phyloP scores from a whole-genome alignment of 1,140 invertebrate genomes.

The Magallana angulata region DNA sequence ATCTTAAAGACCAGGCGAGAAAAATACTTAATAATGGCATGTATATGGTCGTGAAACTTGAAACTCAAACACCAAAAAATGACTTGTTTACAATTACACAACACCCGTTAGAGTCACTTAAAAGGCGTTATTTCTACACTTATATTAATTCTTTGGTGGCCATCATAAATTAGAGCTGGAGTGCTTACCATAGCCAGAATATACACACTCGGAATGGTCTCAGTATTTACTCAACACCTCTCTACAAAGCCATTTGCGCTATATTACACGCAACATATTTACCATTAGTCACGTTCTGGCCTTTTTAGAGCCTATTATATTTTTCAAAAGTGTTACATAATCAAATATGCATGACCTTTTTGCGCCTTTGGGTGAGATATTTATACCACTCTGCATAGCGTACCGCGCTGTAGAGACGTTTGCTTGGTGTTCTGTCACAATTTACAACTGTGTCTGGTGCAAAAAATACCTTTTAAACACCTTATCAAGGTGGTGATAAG shows the following conservation, averaged over 20 bases:
- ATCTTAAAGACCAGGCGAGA: slow-evolving; percentile 22
- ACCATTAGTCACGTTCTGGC: slow-evolving; percentile 31
- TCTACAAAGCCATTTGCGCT: slow-evolving; percentile 40
- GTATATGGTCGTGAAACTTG: slow-evolving; percentile 31
- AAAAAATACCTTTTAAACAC: slow-evolving; percentile 29
- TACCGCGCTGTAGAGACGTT: slow-evolving; percentile 13
- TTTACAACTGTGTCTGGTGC: neutral
- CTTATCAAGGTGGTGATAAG: slow-evolving; percentile 32
- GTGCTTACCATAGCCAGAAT: slow-evolving; percentile 37
- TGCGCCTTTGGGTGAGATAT: slow-evolving; percentile 21
- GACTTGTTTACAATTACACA: slow-evolving; percentile 48
- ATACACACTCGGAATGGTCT: slow-evolving; percentile 10
- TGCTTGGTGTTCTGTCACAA: neutral
- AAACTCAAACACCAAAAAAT: slow-evolving; percentile 30
- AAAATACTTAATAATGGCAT: slow-evolving; percentile 35
- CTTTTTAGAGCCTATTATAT: slow-evolving; percentile 43
- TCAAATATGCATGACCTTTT: slow-evolving; percentile 39
- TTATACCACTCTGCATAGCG: slow-evolving; percentile 18
- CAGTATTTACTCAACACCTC: slow-evolving; percentile 41
- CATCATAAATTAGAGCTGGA: slow-evolving; percentile 51
- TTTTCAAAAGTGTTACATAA: slow-evolving; percentile 47
- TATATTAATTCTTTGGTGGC: slow-evolving; percentile 54
- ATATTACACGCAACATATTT: slow-evolving; percentile 32
- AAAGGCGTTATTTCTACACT: slow-evolving; percentile 60
- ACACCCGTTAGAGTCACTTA: slow-evolving; percentile 54